Evolutionary conservation across 2,113 vertebrate genomes (phyloP), one percentile per base, ranked within the genome.

Genomic region (Phylloscopus trochiloides): DNA sequence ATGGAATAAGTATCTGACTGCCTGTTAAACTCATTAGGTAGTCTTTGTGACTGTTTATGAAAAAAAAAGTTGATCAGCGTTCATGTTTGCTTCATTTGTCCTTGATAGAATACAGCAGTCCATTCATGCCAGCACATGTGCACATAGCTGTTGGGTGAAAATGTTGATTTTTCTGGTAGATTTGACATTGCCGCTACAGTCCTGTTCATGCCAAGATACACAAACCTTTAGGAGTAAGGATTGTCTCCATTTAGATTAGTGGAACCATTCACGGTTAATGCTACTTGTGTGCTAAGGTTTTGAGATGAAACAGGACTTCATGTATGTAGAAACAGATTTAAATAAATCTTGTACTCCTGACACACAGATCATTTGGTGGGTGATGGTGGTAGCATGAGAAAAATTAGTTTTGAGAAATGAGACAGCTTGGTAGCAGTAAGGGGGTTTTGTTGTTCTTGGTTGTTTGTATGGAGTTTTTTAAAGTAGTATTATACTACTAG

Each of bases 221-320:
- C 67, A 88, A 24, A 87, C 17, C 34, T 82, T 72, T 18, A 68
- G 45, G 31, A 63, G 25, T 43, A 31, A 58, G 24, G 48, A 42
- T 57, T 63, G 14, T 71, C 73, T 77, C 58, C 1, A 1, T 76
- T 62, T 18, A 2, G 17, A 15, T 48, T 29, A 29, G 36, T 61
- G 29, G 78, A 79, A 50, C 26, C 0, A 0, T 17, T 77, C 14
- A 4, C 1, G 0, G 31, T 52, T 76, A 15, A 25, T 38, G 51
- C 48, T 59, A 2, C 4, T 0, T 42, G 10, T 50, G 48, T 66
- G n/a, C 61, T 65, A 7, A 72, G 18, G 38, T 31, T 57, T 42
- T 85, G 50, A 68, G 72, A 75, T 76, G 26, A 42, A 90, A 12
- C 31, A 28, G 34, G 45, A 38, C 31, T 82, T 76, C 8, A 29